Base-by-base conservation (phyloP, 2,113 vertebrate genomes). In the Seriola quinqueradiata region DNA sequence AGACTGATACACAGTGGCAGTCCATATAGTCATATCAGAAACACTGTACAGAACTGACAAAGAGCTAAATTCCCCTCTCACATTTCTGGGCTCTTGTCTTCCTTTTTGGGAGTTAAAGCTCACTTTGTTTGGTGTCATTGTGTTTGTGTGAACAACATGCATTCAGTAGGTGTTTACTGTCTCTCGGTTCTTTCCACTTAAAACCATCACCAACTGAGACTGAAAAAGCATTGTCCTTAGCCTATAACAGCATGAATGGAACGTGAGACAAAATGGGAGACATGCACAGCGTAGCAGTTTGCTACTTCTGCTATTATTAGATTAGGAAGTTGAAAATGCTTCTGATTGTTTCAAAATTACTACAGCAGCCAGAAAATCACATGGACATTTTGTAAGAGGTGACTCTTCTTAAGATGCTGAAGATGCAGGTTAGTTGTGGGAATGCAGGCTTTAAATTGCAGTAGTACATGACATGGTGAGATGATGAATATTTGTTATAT, bases 241-340 rank as follows among this genome's bases (percentile, higher is more conserved):
- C 36, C 6, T 28, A 10, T 67, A 61, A 69, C 70, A 52, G 46
- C 25, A 78, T 46, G 73, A 65, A 16, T 67, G 50, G 75, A 71
- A 75, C 34, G 54, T 75, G 38, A 72, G 12, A n/a, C 40, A 63
- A 25, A 68, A 79, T 4, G 8, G 32, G 44, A 83, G 65, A 50
- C 21, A 28, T 74, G 64, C 61, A 73, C 9, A 50, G 28, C 65
- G 6, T 34, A 48, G 50, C 5, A 1, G 79, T 90, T 86, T 80
- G 70, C 84, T 78, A 57, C 58, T 78, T 65, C 16, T 17, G 8
- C 23, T 77, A 36, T 82, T 83, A 90, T 92, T 89, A 36, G 89
- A 91, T 93, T 81, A 90, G 69, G 71, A 70, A 79, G 81, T 64
- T 81, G 60, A 86, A 87, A 76, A 84, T 81, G 25, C 28, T 21